phyloP scores from a whole-genome alignment of 2,888 invertebrate species.

The Embidobia sp. region DNA sequence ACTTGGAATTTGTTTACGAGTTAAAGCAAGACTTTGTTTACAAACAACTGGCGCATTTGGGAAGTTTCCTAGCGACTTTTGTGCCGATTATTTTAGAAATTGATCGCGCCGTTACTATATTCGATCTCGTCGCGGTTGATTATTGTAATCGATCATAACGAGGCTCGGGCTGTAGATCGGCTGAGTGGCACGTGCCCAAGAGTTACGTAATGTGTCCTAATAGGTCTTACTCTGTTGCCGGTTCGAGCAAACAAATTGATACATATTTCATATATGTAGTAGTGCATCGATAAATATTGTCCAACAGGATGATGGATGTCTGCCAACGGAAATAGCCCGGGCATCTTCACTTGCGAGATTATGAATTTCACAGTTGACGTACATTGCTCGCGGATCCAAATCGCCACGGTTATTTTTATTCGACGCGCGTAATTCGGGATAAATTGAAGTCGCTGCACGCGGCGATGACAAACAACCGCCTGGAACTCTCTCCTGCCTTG shows the following conservation, averaged over 20 bases:
- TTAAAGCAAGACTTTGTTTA: too few species aligned
- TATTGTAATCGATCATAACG: slow-evolving; percentile 21
- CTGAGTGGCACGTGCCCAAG: slow-evolving; percentile 56
- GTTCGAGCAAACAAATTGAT: slow-evolving; percentile 18
- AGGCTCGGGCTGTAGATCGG: slow-evolving; percentile 24
- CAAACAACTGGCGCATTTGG: too few species aligned
- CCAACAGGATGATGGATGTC: slow-evolving; percentile 13
- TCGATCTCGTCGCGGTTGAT: too few species aligned
- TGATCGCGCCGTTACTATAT: too few species aligned
- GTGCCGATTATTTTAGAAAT: too few species aligned
- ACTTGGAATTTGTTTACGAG: too few species aligned
- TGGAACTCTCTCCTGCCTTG: background rate
- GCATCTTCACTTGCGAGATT: too few species aligned
- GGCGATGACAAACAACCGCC: slow-evolving; percentile 7
- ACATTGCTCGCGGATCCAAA: slow-evolving; percentile 25
- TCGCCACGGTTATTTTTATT: slow-evolving; percentile 27
- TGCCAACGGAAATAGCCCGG: too few species aligned
- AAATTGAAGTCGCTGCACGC: slow-evolving; percentile 23
- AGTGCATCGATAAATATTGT: background rate
- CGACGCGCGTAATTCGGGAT: slow-evolving; percentile 30
- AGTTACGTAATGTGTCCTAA: slow-evolving; percentile 68
- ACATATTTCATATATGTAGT: background rate
- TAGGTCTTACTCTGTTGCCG: slow-evolving; percentile 56
- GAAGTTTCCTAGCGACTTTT: too few species aligned
- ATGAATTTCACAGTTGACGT: slow-evolving; percentile 12